A percentile compares a stretch with the other conserved stretches of the same genome.
phyloP scores from a whole-genome alignment of 2,888 invertebrate species.

The Watsonalla binaria region DNA sequence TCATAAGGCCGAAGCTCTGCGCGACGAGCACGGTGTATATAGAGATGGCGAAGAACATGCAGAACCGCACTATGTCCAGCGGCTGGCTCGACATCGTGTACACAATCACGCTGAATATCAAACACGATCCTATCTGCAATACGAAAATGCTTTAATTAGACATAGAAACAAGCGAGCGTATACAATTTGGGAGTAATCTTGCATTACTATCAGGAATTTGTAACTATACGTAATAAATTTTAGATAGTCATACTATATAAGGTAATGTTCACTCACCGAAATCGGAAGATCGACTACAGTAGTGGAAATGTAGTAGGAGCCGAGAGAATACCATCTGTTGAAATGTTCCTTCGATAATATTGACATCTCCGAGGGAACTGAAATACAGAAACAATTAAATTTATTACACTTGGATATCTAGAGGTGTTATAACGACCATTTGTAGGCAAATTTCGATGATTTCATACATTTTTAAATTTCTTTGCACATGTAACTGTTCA shows the following conservation, averaged over 20 bases:
- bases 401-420: too few species aligned
- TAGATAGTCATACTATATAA: too few species aligned
- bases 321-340: constrained; percentile 92
- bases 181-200: too few species aligned
- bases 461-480: too few species aligned
- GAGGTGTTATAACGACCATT: too few species aligned
- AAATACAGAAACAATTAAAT: constrained; percentile 27
- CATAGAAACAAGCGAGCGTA: too few species aligned
- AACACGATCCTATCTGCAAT: constrained; percentile 82
- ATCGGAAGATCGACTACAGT: constrained; percentile 88
- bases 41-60: constrained; percentile 91
- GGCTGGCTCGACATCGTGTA: constrained; percentile 96
- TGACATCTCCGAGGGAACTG: constrained; percentile 89
- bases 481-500: too few species aligned
- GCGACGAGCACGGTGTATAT: constrained; percentile 92
- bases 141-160: constrained; percentile 3
- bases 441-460: too few species aligned
- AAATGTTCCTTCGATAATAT: constrained; percentile 91
- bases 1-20: constrained; percentile 94
- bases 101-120: constrained; percentile 84
- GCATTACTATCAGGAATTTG: too few species aligned
- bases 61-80: constrained; percentile 85
- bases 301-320: constrained; percentile 87
- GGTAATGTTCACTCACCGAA: constrained; percentile 75
- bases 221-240: too few species aligned